Conservation (phyloP, 2,888 invertebrate genomes). For the Pecten maximus region DNA sequence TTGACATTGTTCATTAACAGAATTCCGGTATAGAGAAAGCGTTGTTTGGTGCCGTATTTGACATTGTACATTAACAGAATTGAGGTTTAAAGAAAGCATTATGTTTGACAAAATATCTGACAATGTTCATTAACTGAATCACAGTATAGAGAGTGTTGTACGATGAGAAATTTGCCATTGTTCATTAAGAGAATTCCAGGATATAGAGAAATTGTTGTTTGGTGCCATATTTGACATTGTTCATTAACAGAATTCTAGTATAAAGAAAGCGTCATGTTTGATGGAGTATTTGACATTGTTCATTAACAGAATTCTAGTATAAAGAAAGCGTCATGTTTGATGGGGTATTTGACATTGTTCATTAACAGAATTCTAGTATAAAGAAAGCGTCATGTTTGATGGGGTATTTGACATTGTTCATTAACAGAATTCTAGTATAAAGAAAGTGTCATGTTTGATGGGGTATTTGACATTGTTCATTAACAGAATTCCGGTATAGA, state of each 20-base stretch:
- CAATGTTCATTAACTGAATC: too few relatives aligned
- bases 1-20: background rate
- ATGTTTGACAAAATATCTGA: too few relatives aligned
- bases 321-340: background rate
- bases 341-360: background rate
- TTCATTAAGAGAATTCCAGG: too few relatives aligned
- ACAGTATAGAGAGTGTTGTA: too few relatives aligned
- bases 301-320: too few relatives aligned
- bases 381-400: too few relatives aligned
- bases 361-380: too few relatives aligned
- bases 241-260: background rate
- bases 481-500: constrained; percentile 98
- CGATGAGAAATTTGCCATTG: too few relatives aligned
- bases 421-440: background rate
- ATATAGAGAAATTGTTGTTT: too few relatives aligned
- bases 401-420: background rate
- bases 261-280: too few relatives aligned
- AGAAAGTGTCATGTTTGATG: background rate
- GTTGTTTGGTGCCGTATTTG: background rate
- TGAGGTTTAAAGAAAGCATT: constrained; percentile 99
- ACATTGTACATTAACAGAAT: constrained; percentile 87
- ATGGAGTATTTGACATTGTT: too few relatives aligned
- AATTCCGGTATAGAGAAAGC: background rate
- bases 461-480: constrained; percentile 38
- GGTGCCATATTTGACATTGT: background rate